These are phyloP conservation scores for Caenorhabditis briggsae DNA, from an alignment of 1,140 invertebrate species.

Conservation along the genomic window DNA sequence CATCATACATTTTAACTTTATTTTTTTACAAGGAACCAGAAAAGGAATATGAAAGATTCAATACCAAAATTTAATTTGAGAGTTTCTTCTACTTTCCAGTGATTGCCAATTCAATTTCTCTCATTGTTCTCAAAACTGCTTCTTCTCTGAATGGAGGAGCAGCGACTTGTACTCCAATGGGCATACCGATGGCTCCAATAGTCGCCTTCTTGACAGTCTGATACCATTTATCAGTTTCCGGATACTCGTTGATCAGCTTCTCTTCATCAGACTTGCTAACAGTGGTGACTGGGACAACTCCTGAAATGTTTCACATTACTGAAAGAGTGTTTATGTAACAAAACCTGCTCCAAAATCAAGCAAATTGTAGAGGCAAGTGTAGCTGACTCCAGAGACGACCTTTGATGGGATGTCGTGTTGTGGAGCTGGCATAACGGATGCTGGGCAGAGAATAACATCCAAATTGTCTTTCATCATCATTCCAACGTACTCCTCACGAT, in stretches of 20 bases:
- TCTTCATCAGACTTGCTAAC: conserved; percentile 75
- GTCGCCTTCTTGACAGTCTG: conserved; percentile 73
- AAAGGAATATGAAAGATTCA: too few species aligned
- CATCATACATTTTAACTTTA: too few species aligned
- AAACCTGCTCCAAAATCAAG: conserved; percentile 77
- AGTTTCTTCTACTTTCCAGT: conserved; percentile 22
- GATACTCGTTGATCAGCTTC: conserved; percentile 71
- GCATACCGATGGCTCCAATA: conserved; percentile 75
- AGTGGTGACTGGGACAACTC: conserved; percentile 75
- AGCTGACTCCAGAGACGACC: conserved; percentile 62
- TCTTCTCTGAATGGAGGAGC: conserved; percentile 79
- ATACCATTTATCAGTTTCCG: conserved; percentile 69
- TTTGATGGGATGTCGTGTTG: conserved; percentile 61
- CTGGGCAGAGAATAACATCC: conserved; percentile 65
- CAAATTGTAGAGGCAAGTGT: conserved; percentile 77
- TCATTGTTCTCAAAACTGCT: conserved; percentile 60
- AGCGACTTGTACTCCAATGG: conserved; percentile 78
- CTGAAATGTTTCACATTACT: conserved; percentile 1
- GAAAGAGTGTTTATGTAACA: neutral
- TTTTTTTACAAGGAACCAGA: too few species aligned
- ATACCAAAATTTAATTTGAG: neutral
- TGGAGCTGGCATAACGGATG: conserved; percentile 55
- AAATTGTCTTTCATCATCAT: conserved; percentile 59
- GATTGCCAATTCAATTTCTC: conserved; percentile 65
- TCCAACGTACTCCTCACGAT: conserved; percentile 57